Percentiles rank a stretch among this genome's conserved stretches.
Evolutionary conservation across 2,113 vertebrate genomes (phyloP).

Genomic region (Myiozetetes cayanensis): DNA sequence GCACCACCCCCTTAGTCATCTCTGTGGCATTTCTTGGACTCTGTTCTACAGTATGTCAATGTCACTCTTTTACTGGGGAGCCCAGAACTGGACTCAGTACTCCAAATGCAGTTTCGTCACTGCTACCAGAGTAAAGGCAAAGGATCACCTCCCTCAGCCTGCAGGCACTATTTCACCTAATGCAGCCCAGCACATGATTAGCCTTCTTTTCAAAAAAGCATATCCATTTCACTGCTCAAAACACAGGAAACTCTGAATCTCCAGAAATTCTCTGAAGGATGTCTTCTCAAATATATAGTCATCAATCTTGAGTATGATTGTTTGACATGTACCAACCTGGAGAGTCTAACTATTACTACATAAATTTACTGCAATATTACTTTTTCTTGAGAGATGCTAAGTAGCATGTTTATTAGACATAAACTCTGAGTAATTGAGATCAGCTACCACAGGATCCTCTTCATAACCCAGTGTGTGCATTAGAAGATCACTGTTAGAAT

Average conservation of each 20-base stretch:
- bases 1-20: background rate
- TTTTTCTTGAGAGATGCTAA: background rate
- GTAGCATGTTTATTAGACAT: background rate
- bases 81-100: no score
- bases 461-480: background rate
- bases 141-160: background rate
- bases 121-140: background rate
- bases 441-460: background rate
- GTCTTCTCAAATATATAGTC: background rate
- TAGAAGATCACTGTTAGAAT: background rate
- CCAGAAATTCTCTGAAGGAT: background rate
- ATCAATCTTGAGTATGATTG: background rate
- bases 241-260: background rate
- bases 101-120: background rate
- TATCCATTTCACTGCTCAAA: background rate
- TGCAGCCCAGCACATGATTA: background rate
- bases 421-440: background rate
- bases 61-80: background rate
- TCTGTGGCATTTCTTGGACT: background rate
- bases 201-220: background rate
- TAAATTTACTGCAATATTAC: background rate
- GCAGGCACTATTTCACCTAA: background rate
- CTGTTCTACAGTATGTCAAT: background rate
- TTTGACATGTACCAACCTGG: background rate
- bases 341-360: background rate